Conservation (phyloP, 2,113 vertebrate species). For the Xerus inauris region DNA sequence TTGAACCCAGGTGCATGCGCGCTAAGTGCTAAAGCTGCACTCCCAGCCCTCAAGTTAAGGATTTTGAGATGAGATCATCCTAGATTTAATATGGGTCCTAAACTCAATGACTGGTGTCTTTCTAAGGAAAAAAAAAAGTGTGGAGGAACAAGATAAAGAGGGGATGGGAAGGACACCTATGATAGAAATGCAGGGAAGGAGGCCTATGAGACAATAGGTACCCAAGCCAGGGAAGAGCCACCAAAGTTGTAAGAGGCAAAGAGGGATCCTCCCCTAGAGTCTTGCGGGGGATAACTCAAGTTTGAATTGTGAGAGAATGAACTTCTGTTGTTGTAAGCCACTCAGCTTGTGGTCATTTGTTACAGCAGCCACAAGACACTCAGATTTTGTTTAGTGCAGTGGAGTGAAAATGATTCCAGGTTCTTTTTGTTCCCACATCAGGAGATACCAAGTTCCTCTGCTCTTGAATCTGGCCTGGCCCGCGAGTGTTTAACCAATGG, state of each 20-base stretch:
- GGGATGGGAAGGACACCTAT: too few relatives aligned
- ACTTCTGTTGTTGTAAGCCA: neutral
- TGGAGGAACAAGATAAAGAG: accelerated
- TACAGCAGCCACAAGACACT: neutral
- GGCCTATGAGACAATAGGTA: neutral
- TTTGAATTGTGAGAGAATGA: neutral
- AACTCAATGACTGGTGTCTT: neutral
- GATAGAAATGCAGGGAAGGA: neutral
- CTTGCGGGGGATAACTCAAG: neutral
- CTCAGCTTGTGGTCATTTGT: neutral
- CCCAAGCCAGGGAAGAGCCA: neutral
- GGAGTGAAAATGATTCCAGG: neutral
- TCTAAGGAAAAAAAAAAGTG: neutral
- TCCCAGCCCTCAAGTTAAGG: neutral
- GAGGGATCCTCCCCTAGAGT: neutral
- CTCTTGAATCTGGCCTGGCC: neutral
- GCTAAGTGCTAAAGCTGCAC: too few relatives aligned
- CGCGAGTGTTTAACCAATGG: neutral
- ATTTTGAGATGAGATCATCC: neutral
- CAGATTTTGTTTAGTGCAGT: neutral
- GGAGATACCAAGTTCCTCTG: neutral
- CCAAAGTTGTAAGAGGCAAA: too few relatives aligned
- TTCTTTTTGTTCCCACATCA: neutral
- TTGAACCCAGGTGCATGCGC: neutral
- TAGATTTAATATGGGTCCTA: neutral